Evolutionary conservation across 2,888 invertebrate genomes (phyloP).

Genomic region (Metopia argyrocephala): DNA sequence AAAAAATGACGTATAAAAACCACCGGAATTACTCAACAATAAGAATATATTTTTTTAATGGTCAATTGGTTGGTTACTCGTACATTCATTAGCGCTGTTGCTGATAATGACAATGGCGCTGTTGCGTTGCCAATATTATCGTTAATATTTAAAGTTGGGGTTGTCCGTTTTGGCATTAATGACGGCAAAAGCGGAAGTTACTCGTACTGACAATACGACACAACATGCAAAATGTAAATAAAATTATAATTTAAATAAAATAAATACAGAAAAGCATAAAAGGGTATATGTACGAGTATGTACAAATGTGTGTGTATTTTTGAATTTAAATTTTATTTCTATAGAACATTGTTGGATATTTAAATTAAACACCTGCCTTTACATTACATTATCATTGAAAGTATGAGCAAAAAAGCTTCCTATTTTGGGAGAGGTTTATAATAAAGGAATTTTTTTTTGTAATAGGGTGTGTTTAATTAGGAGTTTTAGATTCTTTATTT

Average conservation of each 20-base stretch:
- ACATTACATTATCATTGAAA: neutral
- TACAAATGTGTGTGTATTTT: too few relatives aligned
- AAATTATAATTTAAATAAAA: neutral
- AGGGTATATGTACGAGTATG: too few relatives aligned
- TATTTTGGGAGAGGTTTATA: neutral
- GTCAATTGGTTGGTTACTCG: neutral
- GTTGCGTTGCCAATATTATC: neutral
- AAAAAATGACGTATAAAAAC: constrained; percentile 1
- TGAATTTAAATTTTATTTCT: neutral
- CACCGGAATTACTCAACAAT: constrained; percentile 51
- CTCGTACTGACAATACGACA: neutral
- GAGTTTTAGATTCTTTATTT: neutral
- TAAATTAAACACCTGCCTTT: neutral
- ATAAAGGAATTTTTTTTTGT: neutral
- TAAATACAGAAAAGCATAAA: too few relatives aligned
- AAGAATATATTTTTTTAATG: neutral
- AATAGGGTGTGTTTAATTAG: neutral
- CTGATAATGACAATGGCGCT: neutral
- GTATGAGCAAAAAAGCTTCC: neutral
- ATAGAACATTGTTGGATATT: neutral
- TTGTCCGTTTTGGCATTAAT: neutral
- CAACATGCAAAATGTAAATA: neutral
- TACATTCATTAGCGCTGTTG: neutral
- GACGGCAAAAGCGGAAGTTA: neutral
- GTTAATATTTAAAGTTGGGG: neutral